Conservation (phyloP, 2,888 invertebrate species). For the Ichneumon xanthorius region DNA sequence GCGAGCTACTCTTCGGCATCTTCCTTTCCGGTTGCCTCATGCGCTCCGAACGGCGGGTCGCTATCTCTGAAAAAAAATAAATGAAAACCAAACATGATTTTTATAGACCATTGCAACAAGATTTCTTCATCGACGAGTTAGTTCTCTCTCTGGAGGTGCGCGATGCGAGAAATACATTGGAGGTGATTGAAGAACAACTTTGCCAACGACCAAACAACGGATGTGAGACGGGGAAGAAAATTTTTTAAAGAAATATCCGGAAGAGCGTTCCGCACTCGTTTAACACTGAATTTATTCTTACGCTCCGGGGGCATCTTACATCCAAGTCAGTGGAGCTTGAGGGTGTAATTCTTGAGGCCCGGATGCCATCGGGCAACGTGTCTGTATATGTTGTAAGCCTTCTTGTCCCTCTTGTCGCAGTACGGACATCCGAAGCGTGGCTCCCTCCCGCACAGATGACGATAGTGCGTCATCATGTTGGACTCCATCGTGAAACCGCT, state of each 20-base stretch:
- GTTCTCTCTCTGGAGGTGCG: background rate
- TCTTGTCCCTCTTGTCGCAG: slow-evolving; percentile 78
- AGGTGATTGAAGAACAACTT: background rate
- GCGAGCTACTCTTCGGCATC: background rate
- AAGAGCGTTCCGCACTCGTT: background rate
- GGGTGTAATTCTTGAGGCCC: slow-evolving; percentile 70
- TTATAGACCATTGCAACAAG: slow-evolving; percentile 10
- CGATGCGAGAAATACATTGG: background rate
- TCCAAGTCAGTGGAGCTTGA: slow-evolving; percentile 71
- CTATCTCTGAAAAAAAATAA: slow-evolving; percentile 46
- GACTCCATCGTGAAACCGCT: slow-evolving; percentile 73
- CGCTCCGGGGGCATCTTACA: slow-evolving; percentile 44
- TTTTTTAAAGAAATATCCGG: background rate
- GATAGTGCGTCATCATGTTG: slow-evolving; percentile 78
- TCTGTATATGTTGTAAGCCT: slow-evolving; percentile 78
- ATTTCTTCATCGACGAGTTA: slow-evolving; percentile 3
- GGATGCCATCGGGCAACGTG: slow-evolving; percentile 78
- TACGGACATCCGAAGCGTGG: slow-evolving; percentile 78
- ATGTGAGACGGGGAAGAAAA: background rate
- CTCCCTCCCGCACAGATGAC: slow-evolving; percentile 78
- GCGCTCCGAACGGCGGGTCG: background rate
- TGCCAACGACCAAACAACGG: background rate
- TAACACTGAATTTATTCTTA: slow-evolving; percentile 40
- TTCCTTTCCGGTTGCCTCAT: slow-evolving; percentile 15
- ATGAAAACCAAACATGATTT: slow-evolving; percentile 28